These are phyloP conservation scores for Cheirogaleus major DNA, from an alignment of 2,797 vertebrate genomes.

Conservation along the genomic window DNA sequence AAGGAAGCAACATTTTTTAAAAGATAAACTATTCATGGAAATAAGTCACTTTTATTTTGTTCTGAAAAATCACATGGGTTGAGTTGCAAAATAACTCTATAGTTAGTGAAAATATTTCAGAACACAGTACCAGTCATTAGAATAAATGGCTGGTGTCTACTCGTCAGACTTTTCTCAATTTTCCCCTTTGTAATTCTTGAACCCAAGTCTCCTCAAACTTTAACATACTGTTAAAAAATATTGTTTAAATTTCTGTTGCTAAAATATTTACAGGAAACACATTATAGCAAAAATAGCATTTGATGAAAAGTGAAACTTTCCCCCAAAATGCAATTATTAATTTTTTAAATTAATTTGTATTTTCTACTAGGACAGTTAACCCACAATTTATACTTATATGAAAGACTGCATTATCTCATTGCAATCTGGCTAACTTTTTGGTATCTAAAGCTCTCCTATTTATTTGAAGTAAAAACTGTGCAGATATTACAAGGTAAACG, in stretches of 20 bases:
- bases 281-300: conserved; percentile 37
- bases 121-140: background rate
- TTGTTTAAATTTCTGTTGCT: background rate
- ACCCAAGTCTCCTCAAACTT: conserved; percentile 13
- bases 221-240: conserved; percentile 28
- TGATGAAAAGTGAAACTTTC: conserved; percentile 29
- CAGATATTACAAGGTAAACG: background rate
- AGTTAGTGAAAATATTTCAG: conserved; percentile 37
- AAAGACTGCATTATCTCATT: background rate
- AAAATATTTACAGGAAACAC: conserved; percentile 48
- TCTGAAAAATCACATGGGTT: conserved; percentile 26
- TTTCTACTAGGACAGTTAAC: conserved; percentile 9
- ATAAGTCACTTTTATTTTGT: conserved; percentile 22
- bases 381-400: background rate
- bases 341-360: background rate
- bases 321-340: background rate
- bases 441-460: background rate
- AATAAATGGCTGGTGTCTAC: background rate
- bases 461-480: conserved; percentile 16
- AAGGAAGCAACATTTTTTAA: background rate
- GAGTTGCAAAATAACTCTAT: conserved; percentile 43
- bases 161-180: conserved; percentile 28
- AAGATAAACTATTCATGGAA: conserved; percentile 32
- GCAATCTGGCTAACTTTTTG: conserved; percentile 7
- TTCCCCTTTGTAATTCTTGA: conserved; percentile 19